Base-by-base conservation (phyloP, 2,888 invertebrate species). In the Geotrupes spiniger region DNA sequence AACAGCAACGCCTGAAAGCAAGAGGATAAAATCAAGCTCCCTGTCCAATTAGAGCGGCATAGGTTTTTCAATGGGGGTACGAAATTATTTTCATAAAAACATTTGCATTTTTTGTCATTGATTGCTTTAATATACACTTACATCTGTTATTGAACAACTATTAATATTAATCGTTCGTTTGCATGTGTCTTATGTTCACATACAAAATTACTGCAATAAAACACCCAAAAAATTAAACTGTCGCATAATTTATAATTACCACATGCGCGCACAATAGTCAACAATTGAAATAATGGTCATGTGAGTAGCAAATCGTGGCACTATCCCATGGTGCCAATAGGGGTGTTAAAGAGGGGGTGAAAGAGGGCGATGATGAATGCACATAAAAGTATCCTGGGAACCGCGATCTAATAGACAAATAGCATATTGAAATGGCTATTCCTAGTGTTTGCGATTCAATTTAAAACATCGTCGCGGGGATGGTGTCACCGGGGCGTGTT, bases 321-420 rank as follows among this genome's bases (percentile, higher is more conserved):
- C n/a, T 33, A 33, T 33, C 33, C 33, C 33, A 14, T 8, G 33
- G 33, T 40, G 40, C 27, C 40, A 27, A 40, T 40, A 27, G 27
- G 40, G 40, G 40, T 40, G 40, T 12, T n/a, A 39, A 25, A 39
- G 25, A 39, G 39, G 16, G 36, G 36, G 36, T 16, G 36, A 39
- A 25, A 26, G 40, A 14, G 26, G 26, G 40, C 27, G 27, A 40
- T 16, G 40, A 16, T 27, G 26, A 36, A 36, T 36, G 36, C n/a
- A 11, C 14, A 16, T 14, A 27, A 10, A 40, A 40, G 14, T 40
- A 14, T 14, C 40, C 40, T 40, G 40, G 40, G 40, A 40, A 40
- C 40, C 40, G 40, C 40, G 40, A 40, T 25, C 40, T 40, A 40
- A 40, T 40, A 40, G 40, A 40, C 40, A 40, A 40, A 40, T 14